phyloP scores from a whole-genome alignment of 2,888 invertebrate genomes.

The Dynastes maya region DNA sequence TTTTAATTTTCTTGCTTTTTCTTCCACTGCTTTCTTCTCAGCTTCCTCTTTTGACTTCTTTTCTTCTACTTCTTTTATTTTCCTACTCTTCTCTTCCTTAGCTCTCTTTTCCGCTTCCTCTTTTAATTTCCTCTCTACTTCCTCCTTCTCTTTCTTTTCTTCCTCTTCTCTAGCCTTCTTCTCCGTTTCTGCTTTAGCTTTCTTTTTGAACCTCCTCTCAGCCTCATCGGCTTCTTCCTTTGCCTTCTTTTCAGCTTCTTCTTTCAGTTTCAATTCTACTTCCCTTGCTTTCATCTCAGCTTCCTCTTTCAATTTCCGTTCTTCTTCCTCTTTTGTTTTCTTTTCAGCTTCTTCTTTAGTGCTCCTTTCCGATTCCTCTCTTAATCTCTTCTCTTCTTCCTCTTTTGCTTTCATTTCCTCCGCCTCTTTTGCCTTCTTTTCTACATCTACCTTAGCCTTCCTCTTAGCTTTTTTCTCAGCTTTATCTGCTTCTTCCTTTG shows the following conservation, averaged over 20 bases:
- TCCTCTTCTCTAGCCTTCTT: constrained; percentile 50
- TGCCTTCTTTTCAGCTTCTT: constrained; percentile 57
- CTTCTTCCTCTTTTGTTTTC: constrained; percentile 50
- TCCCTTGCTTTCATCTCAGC: constrained; percentile 61
- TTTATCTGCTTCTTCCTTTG: constrained; percentile 64
- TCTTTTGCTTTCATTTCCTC: constrained; percentile 50
- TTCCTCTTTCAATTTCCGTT: constrained; percentile 53
- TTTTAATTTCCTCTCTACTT: constrained; percentile 53
- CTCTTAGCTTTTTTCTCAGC: constrained; percentile 57
- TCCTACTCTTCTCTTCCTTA: constrained; percentile 56
- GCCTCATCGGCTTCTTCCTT: constrained; percentile 57
- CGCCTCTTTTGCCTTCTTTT: constrained; percentile 53
- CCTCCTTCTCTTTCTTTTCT: constrained; percentile 50
- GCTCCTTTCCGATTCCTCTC: constrained; percentile 53
- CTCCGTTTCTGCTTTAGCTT: constrained; percentile 54
- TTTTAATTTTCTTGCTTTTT: constrained; percentile 66
- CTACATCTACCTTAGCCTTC: constrained; percentile 66
- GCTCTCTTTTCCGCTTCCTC: constrained; percentile 53
- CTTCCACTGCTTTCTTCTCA: constrained; percentile 62
- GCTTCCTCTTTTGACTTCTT: constrained; percentile 57
- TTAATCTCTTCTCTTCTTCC: constrained; percentile 56
- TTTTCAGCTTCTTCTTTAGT: constrained; percentile 52
- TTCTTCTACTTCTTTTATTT: constrained; percentile 55
- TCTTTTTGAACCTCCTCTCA: constrained; percentile 54
- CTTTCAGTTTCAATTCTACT: constrained; percentile 60